Conservation (phyloP, 2,113 vertebrate species). For the Nycticorax nycticorax region DNA sequence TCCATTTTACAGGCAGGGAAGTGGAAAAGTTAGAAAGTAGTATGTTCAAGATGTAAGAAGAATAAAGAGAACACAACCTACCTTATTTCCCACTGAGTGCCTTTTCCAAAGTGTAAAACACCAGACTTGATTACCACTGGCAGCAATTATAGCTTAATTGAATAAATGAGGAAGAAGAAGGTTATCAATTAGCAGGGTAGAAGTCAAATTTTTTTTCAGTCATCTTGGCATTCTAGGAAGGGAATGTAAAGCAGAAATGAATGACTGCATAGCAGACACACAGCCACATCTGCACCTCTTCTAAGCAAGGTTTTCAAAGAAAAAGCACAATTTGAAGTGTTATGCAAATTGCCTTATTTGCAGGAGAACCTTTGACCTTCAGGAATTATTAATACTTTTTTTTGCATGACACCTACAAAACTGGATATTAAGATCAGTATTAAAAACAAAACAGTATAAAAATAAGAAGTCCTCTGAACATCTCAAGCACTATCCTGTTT, state of each 20-base stretch:
- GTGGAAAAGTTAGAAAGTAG: neutral
- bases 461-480: neutral
- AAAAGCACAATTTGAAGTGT: neutral
- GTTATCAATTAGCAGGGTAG: neutral
- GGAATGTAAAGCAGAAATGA: neutral
- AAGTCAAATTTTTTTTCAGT: slow-evolving; percentile 40
- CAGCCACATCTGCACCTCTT: neutral
- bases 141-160: neutral
- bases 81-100: neutral
- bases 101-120: neutral
- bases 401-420: neutral
- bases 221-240: slow-evolving; percentile 42
- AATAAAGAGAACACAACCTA: neutral
- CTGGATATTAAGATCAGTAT: neutral
- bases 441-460: neutral
- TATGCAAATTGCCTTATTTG: neutral
- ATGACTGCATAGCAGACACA: neutral
- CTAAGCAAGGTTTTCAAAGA: neutral
- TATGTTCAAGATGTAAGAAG: neutral
- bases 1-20: neutral
- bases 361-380: neutral
- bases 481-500: neutral
- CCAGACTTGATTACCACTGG: slow-evolving; percentile 5
- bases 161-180: slow-evolving; percentile 33
- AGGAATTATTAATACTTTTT: neutral